phyloP scores from a whole-genome alignment of 2,113 vertebrate species.

The Heterochromis multidens region DNA sequence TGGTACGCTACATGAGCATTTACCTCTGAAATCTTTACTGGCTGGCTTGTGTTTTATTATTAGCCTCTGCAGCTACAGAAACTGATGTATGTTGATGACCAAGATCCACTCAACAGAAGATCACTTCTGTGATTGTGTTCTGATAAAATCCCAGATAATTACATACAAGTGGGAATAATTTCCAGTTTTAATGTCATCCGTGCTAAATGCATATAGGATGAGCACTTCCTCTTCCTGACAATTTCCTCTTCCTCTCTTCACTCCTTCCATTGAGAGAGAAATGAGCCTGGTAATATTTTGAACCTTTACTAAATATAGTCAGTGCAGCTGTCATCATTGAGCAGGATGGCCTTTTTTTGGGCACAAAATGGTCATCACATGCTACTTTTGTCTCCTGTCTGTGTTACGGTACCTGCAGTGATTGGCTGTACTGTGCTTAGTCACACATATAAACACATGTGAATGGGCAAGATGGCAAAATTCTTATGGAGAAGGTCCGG shows the following conservation, averaged over 20 bases:
- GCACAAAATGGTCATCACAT: background rate
- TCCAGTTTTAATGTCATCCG: background rate
- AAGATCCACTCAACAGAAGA: background rate
- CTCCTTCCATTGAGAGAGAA: background rate
- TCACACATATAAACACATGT: background rate
- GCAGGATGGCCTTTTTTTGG: background rate
- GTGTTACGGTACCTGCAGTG: background rate
- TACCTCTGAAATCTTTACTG: background rate
- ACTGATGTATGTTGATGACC: background rate
- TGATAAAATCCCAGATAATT: background rate
- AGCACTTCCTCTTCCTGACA: background rate
- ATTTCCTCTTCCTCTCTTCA: background rate
- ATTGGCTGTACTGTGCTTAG: background rate
- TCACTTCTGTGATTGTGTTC: background rate
- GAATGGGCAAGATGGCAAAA: background rate
- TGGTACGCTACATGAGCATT: background rate
- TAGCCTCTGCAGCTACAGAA: background rate
- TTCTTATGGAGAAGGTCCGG: background rate
- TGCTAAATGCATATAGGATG: background rate
- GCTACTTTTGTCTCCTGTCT: background rate
- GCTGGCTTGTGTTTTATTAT: background rate
- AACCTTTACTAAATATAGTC: constrained; percentile 15
- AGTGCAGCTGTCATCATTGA: constrained; percentile 16
- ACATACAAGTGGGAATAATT: background rate
- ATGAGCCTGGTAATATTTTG: background rate